phyloP scores from a whole-genome alignment of 1,140 invertebrate genomes.

The Diploscapter pachys region DNA sequence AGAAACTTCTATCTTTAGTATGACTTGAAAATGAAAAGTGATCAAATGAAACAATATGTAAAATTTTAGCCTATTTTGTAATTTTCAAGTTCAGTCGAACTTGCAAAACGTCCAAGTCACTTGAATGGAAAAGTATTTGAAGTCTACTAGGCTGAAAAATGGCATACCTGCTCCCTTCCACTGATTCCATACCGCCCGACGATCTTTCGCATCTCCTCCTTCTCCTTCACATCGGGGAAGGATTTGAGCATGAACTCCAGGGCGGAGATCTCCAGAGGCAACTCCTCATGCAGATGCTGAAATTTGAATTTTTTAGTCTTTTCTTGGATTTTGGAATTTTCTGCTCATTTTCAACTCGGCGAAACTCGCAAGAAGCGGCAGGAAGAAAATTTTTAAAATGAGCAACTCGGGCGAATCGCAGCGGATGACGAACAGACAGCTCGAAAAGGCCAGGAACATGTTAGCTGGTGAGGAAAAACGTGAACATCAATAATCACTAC shows the following conservation, averaged over 20 bases:
- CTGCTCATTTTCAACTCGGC: slow-evolving; percentile 11
- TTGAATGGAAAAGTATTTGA: too few species aligned
- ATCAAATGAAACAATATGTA: background rate
- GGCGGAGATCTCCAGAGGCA: slow-evolving; percentile 89
- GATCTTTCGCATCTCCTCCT: slow-evolving; percentile 98
- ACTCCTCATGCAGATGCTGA: slow-evolving; percentile 85
- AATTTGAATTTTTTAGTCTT: slow-evolving; percentile 21
- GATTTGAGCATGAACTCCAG: slow-evolving; percentile 96
- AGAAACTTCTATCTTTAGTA: background rate
- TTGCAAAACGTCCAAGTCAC: too few species aligned
- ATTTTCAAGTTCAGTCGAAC: background rate
- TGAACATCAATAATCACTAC: too few species aligned
- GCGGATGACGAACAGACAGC: too few species aligned
- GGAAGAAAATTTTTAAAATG: background rate
- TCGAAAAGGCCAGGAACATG: too few species aligned
- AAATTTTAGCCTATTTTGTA: background rate
- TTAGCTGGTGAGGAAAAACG: too few species aligned
- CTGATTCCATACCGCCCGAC: slow-evolving; percentile 95
- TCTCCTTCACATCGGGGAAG: slow-evolving; percentile 94
- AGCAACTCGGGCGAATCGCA: background rate
- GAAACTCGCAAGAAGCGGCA: background rate
- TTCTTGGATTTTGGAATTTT: slow-evolving; percentile 19
- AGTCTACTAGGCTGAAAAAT: background rate
- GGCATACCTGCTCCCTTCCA: slow-evolving; percentile 82
- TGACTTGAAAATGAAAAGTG: background rate